A percentile compares a stretch with the other conserved stretches of the same genome.
phyloP scores from a whole-genome alignment of 1,140 invertebrate genomes.

The Zaprionus gabonicus region DNA sequence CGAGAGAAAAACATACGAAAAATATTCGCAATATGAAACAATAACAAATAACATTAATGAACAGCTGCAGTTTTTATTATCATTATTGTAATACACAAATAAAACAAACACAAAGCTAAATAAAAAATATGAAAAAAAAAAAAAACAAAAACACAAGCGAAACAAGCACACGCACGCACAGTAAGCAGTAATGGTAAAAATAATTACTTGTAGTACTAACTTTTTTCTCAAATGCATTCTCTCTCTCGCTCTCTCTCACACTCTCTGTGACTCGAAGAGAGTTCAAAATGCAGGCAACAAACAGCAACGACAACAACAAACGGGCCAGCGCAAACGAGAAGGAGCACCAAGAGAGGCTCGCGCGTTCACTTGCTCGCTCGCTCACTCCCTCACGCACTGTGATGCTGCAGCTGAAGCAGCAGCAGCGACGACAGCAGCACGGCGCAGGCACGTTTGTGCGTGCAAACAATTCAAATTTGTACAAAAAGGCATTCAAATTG shows the following conservation, averaged over 20 bases:
- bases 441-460: constrained; percentile 7
- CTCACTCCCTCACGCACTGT: constrained; percentile 16
- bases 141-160: neutral
- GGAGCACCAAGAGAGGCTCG: constrained; percentile 7
- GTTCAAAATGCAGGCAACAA: constrained; percentile 19
- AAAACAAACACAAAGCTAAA: constrained; percentile 19
- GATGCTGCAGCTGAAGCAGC: constrained; percentile 11
- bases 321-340: neutral
- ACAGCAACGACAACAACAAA: constrained; percentile 18
- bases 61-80: constrained; percentile 21
- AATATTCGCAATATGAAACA: constrained; percentile 20
- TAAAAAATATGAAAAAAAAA: neutral
- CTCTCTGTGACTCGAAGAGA: constrained; percentile 28
- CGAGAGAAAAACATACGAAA: constrained; percentile 10
- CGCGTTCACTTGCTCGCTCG: constrained; percentile 4
- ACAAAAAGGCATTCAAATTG: neutral
- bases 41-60: constrained; percentile 34
- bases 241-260: neutral
- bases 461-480: neutral
- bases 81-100: constrained; percentile 15
- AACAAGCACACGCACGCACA: constrained; percentile 12
- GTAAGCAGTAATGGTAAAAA: constrained; percentile 25
- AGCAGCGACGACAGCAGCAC: neutral
- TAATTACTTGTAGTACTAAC: constrained; percentile 45
- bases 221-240: constrained; percentile 37